These are phyloP conservation scores for Clarias batrachus DNA, from an alignment of 2,113 vertebrate genomes.

Conservation along the genomic window DNA sequence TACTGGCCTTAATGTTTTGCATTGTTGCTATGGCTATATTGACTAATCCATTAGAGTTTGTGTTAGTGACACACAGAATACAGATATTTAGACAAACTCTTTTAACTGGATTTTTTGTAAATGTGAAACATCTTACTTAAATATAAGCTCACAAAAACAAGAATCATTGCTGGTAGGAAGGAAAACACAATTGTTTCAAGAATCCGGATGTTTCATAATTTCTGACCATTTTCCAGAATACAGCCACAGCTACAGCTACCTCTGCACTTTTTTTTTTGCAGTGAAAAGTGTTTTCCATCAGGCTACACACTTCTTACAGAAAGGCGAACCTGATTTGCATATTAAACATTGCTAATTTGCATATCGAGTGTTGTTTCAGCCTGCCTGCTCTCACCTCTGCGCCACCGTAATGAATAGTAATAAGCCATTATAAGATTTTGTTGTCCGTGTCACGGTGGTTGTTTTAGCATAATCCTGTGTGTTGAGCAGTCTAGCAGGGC, in stretches of 20 bases:
- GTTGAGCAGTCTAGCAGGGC: not conserved
- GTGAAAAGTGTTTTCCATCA: not conserved
- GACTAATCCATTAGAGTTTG: no score
- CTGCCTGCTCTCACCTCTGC: constrained; percentile 2
- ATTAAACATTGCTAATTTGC: not conserved
- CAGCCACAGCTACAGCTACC: not conserved
- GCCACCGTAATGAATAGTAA: not conserved
- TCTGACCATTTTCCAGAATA: not conserved
- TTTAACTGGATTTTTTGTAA: not conserved
- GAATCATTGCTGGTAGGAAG: not conserved
- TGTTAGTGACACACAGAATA: no score
- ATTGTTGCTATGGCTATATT: no score
- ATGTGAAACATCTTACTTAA: no score
- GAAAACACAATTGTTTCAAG: not conserved
- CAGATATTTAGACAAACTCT: no score
- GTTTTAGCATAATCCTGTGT: constrained; percentile 15
- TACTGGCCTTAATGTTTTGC: no score
- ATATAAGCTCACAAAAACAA: not conserved
- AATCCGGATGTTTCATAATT: not conserved
- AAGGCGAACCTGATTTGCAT: not conserved
- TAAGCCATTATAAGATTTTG: not conserved
- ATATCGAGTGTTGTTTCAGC: constrained; percentile 10
- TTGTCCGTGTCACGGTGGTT: not conserved
- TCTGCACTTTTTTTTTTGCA: not conserved
- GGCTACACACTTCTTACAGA: not conserved